Base-by-base conservation (phyloP, 37 sponge, comb jelly and placozoan genomes). In the Axinella damicornis region DNA sequence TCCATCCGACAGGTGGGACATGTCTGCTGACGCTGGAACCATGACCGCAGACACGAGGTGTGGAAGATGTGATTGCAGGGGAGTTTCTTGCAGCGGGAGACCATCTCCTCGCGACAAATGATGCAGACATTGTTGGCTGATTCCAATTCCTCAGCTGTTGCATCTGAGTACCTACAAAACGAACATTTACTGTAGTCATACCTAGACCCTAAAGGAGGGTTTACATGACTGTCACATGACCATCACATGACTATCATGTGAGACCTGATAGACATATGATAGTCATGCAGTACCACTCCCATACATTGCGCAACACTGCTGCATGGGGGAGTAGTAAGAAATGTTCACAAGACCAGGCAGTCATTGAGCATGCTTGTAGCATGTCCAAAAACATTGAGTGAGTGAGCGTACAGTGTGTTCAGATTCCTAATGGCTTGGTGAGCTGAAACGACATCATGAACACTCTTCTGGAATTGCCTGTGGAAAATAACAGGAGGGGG, bases 41-140 rank as follows among this genome's bases (percentile, higher is more conserved):
- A 99, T 0, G 94, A 93, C 57, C 94, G 84, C 53, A 99, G 89
- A 74, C 99, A 99, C 65, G 74, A 70, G 20, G 89, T 76, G 89
- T 99, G 99, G 85, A 97, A 99, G 74, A 99, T 93, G 89, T 99
- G 99, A 16, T 80, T 86, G 68, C 99, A 99, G 31, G 97, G 99
- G 16, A 99, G 83, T 81, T 86, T 97, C 92, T 97, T 99, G 83
- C 91, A 92, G 27, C 81, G 83, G 12, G 77, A 40, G 55, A 71
- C 65, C 92, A 96, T 94, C 65, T 93, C 97, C 77, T 99, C 99
- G 9, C 99, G 86, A 70, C 99, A 99, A 60, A 99, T 91, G 64
- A 97, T 95, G 53, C 99, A 99, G 24, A 93, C 85, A 54, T 90
- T 92, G 71, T 97, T 87, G 15, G 69, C 89, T 9, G 71, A 58